Percentiles rank a stretch among this genome's conserved stretches.
Conservation (phyloP, 2,888 invertebrate species). For the Athalia cordata region DNA sequence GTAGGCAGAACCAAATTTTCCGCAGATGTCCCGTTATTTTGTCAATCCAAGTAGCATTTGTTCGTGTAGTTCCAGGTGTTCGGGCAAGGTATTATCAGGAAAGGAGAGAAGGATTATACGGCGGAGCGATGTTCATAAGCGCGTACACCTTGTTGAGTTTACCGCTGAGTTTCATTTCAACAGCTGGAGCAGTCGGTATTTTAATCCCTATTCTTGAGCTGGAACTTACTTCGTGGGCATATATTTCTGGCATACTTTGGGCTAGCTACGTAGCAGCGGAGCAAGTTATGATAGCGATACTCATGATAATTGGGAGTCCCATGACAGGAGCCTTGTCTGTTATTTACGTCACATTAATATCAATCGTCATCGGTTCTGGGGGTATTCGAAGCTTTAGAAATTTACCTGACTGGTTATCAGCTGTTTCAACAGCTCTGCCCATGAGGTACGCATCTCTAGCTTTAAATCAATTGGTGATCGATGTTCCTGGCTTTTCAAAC, state of each 20-base stretch:
- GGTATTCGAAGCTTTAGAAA: conserved; percentile 62
- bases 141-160: conserved; percentile 88
- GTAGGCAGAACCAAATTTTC: conserved; percentile 50
- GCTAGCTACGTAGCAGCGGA: conserved; percentile 90
- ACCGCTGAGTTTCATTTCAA: conserved; percentile 87
- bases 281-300: conserved; percentile 87
- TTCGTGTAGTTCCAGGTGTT: conserved; percentile 83
- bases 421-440: conserved; percentile 66
- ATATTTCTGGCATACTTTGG: conserved; percentile 79
- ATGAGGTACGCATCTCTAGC: conserved; percentile 69
- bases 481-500: conserved; percentile 61
- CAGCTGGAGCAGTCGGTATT: conserved; percentile 83
- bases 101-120: conserved; percentile 90
- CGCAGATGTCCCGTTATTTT: background rate
- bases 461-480: conserved; percentile 67
- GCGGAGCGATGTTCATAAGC: conserved; percentile 88
- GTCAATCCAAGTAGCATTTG: background rate
- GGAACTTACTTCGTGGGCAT: conserved; percentile 64
- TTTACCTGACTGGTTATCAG: conserved; percentile 67
- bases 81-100: conserved; percentile 96
- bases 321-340: conserved; percentile 86
- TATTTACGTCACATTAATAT: conserved; percentile 85
- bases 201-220: conserved; percentile 77
- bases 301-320: conserved; percentile 87
- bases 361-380: conserved; percentile 70